Conservation (phyloP, 2,888 invertebrate species). For the Polyommatus icarus region DNA sequence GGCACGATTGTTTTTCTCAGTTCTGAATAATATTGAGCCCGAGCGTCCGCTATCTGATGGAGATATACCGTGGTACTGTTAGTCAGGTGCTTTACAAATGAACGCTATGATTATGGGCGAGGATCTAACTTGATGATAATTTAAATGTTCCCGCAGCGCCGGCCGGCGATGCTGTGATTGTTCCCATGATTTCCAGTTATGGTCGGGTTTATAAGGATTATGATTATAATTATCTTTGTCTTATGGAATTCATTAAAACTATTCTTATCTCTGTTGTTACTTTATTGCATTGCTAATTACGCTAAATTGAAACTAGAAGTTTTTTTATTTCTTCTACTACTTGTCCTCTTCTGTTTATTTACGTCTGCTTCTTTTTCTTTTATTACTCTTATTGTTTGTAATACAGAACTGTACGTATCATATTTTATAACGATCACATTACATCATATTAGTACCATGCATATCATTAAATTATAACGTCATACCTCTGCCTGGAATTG, state of each 20-base stretch:
- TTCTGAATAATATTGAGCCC: constrained; percentile 79
- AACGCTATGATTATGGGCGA: constrained; percentile 76
- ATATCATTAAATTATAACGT: constrained; percentile 11
- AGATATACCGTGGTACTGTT: constrained; percentile 75
- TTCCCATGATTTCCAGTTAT: constrained; percentile 60
- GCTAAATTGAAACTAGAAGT: neutral
- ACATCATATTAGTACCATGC: neutral
- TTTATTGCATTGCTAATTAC: neutral
- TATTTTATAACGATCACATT: neutral
- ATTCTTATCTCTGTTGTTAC: neutral
- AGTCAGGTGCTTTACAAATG: constrained; percentile 74
- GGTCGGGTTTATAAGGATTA: constrained; percentile 20
- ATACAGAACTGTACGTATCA: neutral
- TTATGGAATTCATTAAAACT: constrained; percentile 18
- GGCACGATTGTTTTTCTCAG: constrained; percentile 79
- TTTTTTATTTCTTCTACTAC: too few species aligned
- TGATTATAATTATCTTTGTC: constrained; percentile 23
- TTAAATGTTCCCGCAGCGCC: constrained; percentile 71
- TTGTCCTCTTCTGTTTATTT: neutral
- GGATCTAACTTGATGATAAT: constrained; percentile 76
- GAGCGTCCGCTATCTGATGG: constrained; percentile 73
- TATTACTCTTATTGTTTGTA: neutral
- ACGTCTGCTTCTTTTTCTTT: neutral
- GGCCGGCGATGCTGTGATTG: constrained; percentile 66
- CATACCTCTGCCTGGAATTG: neutral